Base-by-base conservation (phyloP, 1,140 invertebrate species). In the Thaumatotibia leucotreta region DNA sequence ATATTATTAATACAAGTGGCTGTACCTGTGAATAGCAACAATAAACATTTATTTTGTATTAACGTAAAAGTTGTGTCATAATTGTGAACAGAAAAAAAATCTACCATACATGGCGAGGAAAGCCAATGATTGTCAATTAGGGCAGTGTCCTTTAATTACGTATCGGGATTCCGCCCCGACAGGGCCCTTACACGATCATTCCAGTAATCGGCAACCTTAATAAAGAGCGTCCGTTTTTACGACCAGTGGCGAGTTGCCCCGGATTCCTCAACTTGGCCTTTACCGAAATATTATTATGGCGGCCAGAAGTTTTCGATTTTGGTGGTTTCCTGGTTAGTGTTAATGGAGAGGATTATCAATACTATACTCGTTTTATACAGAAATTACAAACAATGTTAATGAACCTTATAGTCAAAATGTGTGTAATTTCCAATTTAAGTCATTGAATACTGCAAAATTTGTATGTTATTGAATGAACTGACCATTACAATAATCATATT, bases 141-240 rank as follows among this genome's bases (percentile, higher is more conserved):
- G 52, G 10, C 52, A 58, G 52, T 58, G 23, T 29, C 52, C 52
- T 58, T 58, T 58, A 58, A 58, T 58, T 58, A 58, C 24, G 24
- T 29, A 58, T 58, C 52, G 52, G 24, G 52, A 58, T 58, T 58
- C 24, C 24, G 52, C n/a, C 52, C 52, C 27, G 52, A 58, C 52
- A 58, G 10, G 50, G 24, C 50, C 50, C 23, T 27, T 52, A 52
- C 39, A 45, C 50, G 52, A 17, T 29, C 27, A 14, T 27, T n/a
- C 27, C 52, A 10, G 52, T 58, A 58, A 58, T 58, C 52, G 24
- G 52, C 52, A 58, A 31, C 52, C 52, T 58, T 58, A 58, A 58
- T 58, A 58, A 58, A 58, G 52, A 27, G 52, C 11, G 52, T 58
- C 24, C 52, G 27, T 58, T 58, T 58, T 58, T 58, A 58, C 52